These are phyloP conservation scores for Melanostigma gelatinosum DNA, from an alignment of 2,113 vertebrate genomes.

Conservation along the genomic window DNA sequence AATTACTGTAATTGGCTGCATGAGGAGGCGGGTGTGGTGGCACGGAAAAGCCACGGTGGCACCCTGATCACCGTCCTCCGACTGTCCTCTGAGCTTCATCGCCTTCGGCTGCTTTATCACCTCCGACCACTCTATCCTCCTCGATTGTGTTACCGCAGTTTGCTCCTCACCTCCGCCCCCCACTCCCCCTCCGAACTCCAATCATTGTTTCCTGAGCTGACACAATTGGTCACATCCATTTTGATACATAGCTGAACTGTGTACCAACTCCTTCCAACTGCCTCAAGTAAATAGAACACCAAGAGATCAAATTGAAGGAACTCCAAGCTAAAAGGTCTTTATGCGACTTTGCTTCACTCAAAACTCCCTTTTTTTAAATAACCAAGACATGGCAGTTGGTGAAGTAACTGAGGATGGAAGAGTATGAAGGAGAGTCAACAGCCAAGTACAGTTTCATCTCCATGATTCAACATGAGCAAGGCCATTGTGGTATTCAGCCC, in stretches of 20 bases:
- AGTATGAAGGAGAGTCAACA: constrained; percentile 17
- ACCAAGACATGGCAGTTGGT: background rate
- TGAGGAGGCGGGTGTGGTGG: constrained; percentile 48
- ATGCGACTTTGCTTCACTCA: background rate
- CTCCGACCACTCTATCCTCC: constrained; percentile 49
- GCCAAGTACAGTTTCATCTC: background rate
- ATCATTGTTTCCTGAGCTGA: background rate
- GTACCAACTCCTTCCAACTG: background rate
- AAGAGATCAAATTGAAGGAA: constrained; percentile 10
- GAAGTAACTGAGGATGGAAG: constrained; percentile 25
- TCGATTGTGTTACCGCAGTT: constrained; percentile 60
- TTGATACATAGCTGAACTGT: background rate
- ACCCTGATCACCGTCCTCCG: constrained; percentile 47
- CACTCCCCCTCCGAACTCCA: background rate
- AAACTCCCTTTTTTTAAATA: constrained; percentile 5
- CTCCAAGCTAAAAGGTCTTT: constrained; percentile 14
- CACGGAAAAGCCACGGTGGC: constrained; percentile 42
- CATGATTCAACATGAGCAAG: background rate
- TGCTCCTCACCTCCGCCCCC: background rate
- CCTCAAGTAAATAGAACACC: background rate
- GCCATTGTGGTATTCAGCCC: background rate
- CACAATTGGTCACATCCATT: background rate
- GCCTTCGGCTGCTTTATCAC: constrained; percentile 56
- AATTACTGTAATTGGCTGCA: constrained; percentile 74
- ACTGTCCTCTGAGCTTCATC: constrained; percentile 56